A percentile compares a stretch with the other conserved stretches of the same genome.
These are phyloP conservation scores for Lordiphosa clarofinis DNA, from an alignment of 1,140 invertebrate genomes.

Conservation along the genomic window DNA sequence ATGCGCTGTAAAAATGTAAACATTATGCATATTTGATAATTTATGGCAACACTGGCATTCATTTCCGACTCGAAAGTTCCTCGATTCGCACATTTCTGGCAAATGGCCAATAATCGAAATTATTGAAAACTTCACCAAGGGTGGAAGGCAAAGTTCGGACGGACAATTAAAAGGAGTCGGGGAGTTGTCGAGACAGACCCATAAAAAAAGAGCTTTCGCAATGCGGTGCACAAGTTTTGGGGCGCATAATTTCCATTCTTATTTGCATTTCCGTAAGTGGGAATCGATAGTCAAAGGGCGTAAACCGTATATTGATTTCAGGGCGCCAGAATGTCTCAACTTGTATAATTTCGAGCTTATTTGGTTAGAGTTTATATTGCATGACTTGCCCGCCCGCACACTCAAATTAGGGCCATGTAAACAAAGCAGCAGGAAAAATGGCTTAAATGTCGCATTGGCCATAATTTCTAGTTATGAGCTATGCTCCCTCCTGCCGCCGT, in stretches of 20 bases:
- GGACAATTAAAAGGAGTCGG: constrained; percentile 67
- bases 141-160: constrained; percentile 52
- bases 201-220: constrained; percentile 18
- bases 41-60: constrained; percentile 79
- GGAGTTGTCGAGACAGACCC: constrained; percentile 34
- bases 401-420: constrained; percentile 66
- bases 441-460: constrained; percentile 75
- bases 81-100: constrained; percentile 50
- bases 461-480: constrained; percentile 68
- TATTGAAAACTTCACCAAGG: constrained; percentile 73
- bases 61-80: constrained; percentile 56
- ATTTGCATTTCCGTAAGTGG: constrained; percentile 49
- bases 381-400: constrained; percentile 32
- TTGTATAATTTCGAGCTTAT: constrained; percentile 6
- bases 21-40: constrained; percentile 79
- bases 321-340: constrained; percentile 12
- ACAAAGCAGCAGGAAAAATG: constrained; percentile 59
- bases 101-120: constrained; percentile 79
- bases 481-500: constrained; percentile 11
- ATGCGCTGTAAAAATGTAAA: constrained; percentile 68
- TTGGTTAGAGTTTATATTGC: constrained; percentile 56
- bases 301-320: constrained; percentile 13
- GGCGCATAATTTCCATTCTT: constrained; percentile 44
- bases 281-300: constrained; percentile 47
- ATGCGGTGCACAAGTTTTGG: constrained; percentile 36